A percentile compares a stretch with the other conserved stretches of the same genome.
These are phyloP conservation scores for Piezodorus guildinii DNA, from an alignment of 1,140 invertebrate species.

Conservation along the genomic window DNA sequence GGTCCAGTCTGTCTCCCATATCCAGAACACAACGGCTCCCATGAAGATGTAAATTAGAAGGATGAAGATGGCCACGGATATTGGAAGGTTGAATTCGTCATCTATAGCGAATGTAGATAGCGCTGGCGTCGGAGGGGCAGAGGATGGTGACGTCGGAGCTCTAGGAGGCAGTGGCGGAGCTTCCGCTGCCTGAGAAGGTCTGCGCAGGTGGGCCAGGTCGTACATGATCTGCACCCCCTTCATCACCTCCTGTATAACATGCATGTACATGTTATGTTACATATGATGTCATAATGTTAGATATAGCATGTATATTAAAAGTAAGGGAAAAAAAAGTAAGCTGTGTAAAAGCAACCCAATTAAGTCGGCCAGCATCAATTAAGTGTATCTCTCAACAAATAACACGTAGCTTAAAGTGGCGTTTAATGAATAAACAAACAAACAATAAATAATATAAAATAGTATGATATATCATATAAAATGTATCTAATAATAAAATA, in stretches of 20 bases:
- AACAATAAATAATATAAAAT: no score
- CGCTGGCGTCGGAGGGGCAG: conserved; percentile 50
- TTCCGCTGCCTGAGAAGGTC: conserved; percentile 53
- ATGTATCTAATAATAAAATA: no score
- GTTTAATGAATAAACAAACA: no score
- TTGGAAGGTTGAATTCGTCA: conserved; percentile 86
- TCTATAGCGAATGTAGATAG: conserved; percentile 61
- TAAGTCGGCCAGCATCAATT: no score
- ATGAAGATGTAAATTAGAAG: conserved; percentile 72
- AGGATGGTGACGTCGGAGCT: conserved; percentile 10
- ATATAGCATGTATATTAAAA: no score
- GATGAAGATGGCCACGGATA: conserved; percentile 71
- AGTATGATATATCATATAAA: no score
- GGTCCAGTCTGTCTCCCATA: conserved; percentile 71
- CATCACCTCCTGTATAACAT: conserved; percentile 71
- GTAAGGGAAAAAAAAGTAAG: no score
- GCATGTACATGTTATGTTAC: no score
- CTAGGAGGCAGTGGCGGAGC: conserved; percentile 27
- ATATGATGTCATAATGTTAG: no score
- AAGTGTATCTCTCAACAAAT: no score
- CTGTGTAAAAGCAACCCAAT: no score
- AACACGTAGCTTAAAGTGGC: no score
- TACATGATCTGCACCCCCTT: conserved; percentile 68
- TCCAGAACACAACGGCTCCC: conserved; percentile 63
- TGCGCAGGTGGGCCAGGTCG: conserved; percentile 56